A percentile compares a stretch with the other conserved stretches of the same genome.
These are phyloP conservation scores for Sebastes minor DNA, from an alignment of 2,797 vertebrate species.

Conservation along the genomic window DNA sequence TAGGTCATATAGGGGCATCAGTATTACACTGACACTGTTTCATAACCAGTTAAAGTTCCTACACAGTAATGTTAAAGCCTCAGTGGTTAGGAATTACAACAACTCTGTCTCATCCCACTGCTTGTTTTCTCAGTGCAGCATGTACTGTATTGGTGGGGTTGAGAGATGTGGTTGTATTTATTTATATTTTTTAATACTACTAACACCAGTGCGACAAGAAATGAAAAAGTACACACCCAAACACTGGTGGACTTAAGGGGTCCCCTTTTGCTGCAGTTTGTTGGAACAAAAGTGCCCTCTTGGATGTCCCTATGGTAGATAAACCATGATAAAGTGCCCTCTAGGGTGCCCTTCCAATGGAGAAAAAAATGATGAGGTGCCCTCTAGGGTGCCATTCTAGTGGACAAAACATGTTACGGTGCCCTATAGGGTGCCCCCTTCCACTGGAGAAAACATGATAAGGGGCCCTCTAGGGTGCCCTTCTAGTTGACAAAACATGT, in stretches of 20 bases:
- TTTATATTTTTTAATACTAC: constrained; percentile 13
- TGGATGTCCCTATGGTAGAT: too few species aligned
- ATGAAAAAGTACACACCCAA: neutral
- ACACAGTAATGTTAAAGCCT: neutral
- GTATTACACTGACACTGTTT: too few species aligned
- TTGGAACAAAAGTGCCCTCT: too few species aligned
- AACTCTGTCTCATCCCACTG: neutral
- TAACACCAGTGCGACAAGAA: neutral
- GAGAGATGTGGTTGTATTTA: neutral
- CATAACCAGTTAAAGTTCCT: neutral
- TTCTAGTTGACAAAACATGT: fast-evolving
- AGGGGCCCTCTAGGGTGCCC: too few species aligned
- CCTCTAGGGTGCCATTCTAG: fast-evolving
- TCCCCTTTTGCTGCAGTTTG: too few species aligned
- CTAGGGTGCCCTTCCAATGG: too few species aligned
- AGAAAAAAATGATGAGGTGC: too few species aligned
- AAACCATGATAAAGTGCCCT: too few species aligned
- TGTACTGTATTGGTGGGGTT: neutral
- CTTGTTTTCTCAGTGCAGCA: neutral
- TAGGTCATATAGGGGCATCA: neutral
- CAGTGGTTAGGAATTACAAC: neutral
- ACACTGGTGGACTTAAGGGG: too few species aligned
- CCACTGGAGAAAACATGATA: too few species aligned
- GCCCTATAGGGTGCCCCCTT: too few species aligned
- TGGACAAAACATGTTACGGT: fast-evolving